These are phyloP conservation scores for Melanotaenia boesemani DNA, from an alignment of 2,797 vertebrate species.

Conservation along the genomic window DNA sequence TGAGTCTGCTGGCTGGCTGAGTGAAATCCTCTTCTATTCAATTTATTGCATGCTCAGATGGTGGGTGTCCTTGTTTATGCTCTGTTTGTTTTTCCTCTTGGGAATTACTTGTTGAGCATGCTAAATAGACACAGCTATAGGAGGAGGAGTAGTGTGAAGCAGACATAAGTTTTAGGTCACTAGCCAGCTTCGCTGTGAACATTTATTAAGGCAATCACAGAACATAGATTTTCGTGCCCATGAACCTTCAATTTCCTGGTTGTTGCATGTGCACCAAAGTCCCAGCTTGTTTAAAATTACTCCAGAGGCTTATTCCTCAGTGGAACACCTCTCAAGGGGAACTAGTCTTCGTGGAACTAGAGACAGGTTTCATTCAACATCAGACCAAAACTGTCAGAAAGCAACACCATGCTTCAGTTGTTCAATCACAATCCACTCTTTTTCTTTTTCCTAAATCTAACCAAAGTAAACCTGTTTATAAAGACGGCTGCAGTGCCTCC, in stretches of 20 bases:
- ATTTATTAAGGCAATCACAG: constrained; percentile 13
- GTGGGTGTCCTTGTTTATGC: constrained; percentile 66
- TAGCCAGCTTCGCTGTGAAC: constrained; percentile 31
- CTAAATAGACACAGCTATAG: constrained; percentile 37
- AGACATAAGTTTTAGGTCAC: constrained; percentile 32
- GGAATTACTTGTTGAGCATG: constrained; percentile 34
- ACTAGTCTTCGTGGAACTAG: constrained; percentile 14
- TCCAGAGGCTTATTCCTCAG: constrained; percentile 24
- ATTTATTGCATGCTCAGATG: constrained; percentile 58
- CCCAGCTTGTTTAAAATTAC: constrained; percentile 28
- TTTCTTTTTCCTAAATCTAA: not conserved
- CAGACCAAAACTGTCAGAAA: constrained; percentile 5
- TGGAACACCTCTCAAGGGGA: constrained; percentile 17
- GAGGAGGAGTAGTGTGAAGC: constrained; percentile 33
- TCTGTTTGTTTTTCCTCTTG: constrained; percentile 22
- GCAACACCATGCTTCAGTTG: not conserved
- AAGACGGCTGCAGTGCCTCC: too few species aligned
- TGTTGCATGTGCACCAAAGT: constrained; percentile 15
- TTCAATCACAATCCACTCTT: not conserved
- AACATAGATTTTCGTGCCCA: constrained; percentile 9
- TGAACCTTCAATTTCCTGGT: constrained; percentile 5
- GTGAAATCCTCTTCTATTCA: constrained; percentile 51
- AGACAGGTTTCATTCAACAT: constrained; percentile 11
- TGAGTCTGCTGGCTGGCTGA: constrained; percentile 32
- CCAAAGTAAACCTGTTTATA: too few species aligned